Evolutionary conservation across 2,888 invertebrate species (phyloP), one percentile per base, ranked within the genome.

Genomic region (Lasioglossum morio): DNA sequence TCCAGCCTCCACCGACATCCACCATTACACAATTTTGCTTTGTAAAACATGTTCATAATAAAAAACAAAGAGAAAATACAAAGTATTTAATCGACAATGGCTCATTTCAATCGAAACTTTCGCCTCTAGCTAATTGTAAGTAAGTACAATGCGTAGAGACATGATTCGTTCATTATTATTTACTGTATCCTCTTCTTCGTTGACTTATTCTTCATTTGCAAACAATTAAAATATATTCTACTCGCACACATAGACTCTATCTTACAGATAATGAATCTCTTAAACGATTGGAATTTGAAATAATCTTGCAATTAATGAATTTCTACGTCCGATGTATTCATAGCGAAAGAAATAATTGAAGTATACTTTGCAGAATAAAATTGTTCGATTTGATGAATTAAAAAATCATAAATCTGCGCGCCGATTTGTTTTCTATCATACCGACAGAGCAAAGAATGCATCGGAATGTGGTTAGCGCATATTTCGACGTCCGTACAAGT

Each of bases 41-140:
- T 95, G 94, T 94, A 95, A 94, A 94, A 94, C 93, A 94, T 94
- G 94, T 95, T 95, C 94, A 93, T 94, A 95, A 94, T 94, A 94
- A 95, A 95, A 94, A 88, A 83, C 27, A 93, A 92, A 88, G 85
- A 86, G 86, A 77, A 46, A 90, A 90, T 75, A 87, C 79, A 82
- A 77, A 73, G 90, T 90, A 92, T 91, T 90, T 90, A 90, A 87
- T 92, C 90, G 77, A 89, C 79, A 75, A 34, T 10, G 60, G 72
- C 48, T 83, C 23, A 53, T 72, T 83, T 81, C 63, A 77, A 72
- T 83, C 37, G 30, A 63, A 60, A 23, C 27, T 16, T 23, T 23
- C 60, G 1, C 12, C 16, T 40, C n/a, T 75, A 53, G 23, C 40
- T 40, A 14, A 43, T 14, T 43, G 10, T 10, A 53, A 23, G 53